Percentiles rank a stretch among this genome's conserved stretches.
Conservation (phyloP, 2,888 invertebrate genomes). For the Odontocolon sp. region DNA sequence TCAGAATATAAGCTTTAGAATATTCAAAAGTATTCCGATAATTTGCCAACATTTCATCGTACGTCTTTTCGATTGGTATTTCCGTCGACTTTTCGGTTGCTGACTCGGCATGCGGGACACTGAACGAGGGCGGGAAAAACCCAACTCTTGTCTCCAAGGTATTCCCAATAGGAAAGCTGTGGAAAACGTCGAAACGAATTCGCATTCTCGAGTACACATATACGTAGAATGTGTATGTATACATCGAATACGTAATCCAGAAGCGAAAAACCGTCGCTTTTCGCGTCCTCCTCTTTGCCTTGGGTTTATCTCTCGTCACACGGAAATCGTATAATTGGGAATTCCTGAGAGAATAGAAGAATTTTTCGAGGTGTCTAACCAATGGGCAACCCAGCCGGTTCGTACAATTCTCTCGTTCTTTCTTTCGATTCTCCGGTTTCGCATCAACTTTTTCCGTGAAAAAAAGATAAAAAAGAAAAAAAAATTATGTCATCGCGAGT, state of each 20-base stretch:
- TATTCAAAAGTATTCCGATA: background rate
- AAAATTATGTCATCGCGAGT: conserved; percentile 3
- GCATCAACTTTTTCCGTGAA: background rate
- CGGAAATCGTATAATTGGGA: conserved; percentile 57
- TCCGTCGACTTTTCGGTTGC: conserved; percentile 15
- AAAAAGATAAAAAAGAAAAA: background rate
- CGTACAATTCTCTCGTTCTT: no score
- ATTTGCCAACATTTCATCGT: conserved; percentile 12
- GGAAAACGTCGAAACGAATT: conserved; percentile 55
- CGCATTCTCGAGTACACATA: conserved; percentile 44
- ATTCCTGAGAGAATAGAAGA: conserved; percentile 45
- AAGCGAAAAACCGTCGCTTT: conserved; percentile 15
- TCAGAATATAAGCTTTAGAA: no score
- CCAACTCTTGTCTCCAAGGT: conserved; percentile 47
- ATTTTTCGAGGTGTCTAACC: conserved; percentile 33
- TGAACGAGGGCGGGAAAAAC: conserved; percentile 29
- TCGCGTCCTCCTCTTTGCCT: conserved; percentile 16
- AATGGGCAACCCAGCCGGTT: background rate
- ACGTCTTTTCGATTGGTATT: conserved; percentile 24
- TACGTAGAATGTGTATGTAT: conserved; percentile 17
- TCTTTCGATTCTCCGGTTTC: background rate
- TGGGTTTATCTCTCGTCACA: conserved; percentile 43
- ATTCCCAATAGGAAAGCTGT: conserved; percentile 44
- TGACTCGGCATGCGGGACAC: conserved; percentile 26
- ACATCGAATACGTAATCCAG: conserved; percentile 13